Conservation (phyloP, 2,797 vertebrate genomes). For the Platalea minor region DNA sequence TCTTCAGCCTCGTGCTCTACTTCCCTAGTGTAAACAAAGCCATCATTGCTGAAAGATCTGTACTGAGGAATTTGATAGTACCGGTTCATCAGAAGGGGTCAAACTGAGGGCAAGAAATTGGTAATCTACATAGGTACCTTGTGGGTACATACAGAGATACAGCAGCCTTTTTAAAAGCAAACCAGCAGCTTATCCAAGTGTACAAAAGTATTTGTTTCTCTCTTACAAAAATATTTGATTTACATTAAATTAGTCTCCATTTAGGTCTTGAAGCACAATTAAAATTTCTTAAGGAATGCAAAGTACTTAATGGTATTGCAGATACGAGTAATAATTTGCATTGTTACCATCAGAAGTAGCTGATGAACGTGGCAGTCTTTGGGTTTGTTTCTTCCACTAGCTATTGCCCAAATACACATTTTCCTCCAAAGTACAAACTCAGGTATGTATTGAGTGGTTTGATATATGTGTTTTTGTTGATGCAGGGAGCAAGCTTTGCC, state of each 20-base stretch:
- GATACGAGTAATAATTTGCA: background rate
- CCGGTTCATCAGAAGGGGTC: background rate
- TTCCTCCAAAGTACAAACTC: background rate
- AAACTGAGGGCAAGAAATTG: background rate
- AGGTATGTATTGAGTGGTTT: background rate
- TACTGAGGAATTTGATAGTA: background rate
- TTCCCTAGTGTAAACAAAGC: background rate
- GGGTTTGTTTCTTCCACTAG: background rate
- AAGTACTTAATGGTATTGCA: background rate
- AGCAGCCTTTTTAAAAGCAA: background rate
- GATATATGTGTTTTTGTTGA: background rate
- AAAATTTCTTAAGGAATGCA: background rate
- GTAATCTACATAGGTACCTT: background rate
- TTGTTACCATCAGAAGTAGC: background rate
- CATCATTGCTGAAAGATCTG: background rate
- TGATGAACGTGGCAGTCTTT: background rate
- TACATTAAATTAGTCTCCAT: background rate
- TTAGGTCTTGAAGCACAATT: background rate
- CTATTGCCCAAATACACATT: fast-evolving
- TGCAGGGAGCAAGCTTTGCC: conserved; percentile 92
- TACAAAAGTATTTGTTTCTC: background rate
- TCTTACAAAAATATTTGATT: background rate
- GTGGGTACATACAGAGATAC: background rate
- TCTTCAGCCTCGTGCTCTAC: background rate
- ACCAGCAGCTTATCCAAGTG: background rate